phyloP scores from a whole-genome alignment of 2,797 vertebrate genomes.

The Craterocephalus amniculus region DNA sequence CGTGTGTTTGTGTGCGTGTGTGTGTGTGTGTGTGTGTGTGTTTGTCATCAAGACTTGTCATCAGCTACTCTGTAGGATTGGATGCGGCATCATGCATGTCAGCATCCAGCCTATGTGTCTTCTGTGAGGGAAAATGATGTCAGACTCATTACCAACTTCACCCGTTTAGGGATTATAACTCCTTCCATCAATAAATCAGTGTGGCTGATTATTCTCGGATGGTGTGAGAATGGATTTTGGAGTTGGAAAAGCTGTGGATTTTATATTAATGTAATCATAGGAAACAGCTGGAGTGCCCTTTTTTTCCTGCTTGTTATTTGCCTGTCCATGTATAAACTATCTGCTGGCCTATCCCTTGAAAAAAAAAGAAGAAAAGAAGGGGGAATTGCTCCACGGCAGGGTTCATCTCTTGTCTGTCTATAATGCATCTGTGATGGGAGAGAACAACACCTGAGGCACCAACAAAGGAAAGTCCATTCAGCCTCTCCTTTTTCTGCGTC shows the following conservation, averaged over 20 bases:
- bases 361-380: background rate
- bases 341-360: background rate
- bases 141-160: slow-evolving; percentile 49
- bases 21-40: background rate
- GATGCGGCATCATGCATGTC: slow-evolving; percentile 37
- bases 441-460: slow-evolving; percentile 29
- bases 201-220: slow-evolving; percentile 24
- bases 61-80: slow-evolving; percentile 44
- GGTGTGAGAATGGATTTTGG: slow-evolving; percentile 27
- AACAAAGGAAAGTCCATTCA: slow-evolving; percentile 28
- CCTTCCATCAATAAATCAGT: slow-evolving; percentile 32
- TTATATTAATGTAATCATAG: slow-evolving; percentile 15
- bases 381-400: slow-evolving; percentile 29
- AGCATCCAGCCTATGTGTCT: slow-evolving; percentile 14
- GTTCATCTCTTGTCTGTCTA: slow-evolving; percentile 43
- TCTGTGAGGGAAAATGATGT: slow-evolving; percentile 25
- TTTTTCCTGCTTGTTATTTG: slow-evolving; percentile 11
- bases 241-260: slow-evolving; percentile 8
- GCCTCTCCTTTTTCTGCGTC: background rate
- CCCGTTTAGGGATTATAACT: slow-evolving; percentile 46
- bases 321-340: slow-evolving; percentile 20
- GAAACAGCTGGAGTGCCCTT: slow-evolving; percentile 3
- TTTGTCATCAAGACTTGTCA: slow-evolving; percentile 35
- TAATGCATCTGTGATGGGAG: slow-evolving; percentile 48
- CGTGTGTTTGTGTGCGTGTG: background rate